Percentiles rank a stretch among this genome's conserved stretches.
phyloP scores from a whole-genome alignment of 2,888 invertebrate species.

The Perizoma flavofasciatum region DNA sequence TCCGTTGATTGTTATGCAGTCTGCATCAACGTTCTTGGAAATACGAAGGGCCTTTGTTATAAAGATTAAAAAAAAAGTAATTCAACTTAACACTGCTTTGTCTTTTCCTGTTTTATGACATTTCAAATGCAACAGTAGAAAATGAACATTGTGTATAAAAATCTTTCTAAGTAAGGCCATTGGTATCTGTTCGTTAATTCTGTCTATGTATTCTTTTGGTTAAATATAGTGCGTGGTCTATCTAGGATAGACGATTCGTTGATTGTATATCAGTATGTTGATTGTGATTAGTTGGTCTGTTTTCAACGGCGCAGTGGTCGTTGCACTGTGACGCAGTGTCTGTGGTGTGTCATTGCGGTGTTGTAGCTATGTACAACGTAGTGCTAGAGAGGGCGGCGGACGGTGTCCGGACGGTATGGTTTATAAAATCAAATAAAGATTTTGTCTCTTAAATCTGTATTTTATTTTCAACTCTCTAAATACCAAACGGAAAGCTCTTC shows the following conservation, averaged over 20 bases:
- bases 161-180: too few species aligned
- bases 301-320: background rate
- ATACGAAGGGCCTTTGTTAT: too few species aligned
- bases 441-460: conserved; percentile 47
- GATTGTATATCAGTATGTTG: too few species aligned
- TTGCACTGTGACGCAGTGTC: conserved; percentile 16
- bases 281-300: background rate
- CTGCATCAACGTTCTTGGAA: too few species aligned
- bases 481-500: too few species aligned
- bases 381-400: conserved; percentile 25
- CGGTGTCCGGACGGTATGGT: conserved; percentile 41
- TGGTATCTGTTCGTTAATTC: too few species aligned
- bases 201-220: too few species aligned
- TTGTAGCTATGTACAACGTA: conserved; percentile 19
- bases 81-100: too few species aligned
- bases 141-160: too few species aligned
- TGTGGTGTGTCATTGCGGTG: conserved; percentile 25
- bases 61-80: too few species aligned
- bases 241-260: conserved; percentile 2
- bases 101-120: too few species aligned
- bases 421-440: conserved; percentile 66
- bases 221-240: background rate
- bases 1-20: background rate
- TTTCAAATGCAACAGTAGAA: too few species aligned
- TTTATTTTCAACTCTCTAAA: conserved; percentile 25